Percentiles rank a stretch among this genome's conserved stretches.
phyloP scores from a whole-genome alignment of 2,113 vertebrate genomes.

The Bubo scandiacus region DNA sequence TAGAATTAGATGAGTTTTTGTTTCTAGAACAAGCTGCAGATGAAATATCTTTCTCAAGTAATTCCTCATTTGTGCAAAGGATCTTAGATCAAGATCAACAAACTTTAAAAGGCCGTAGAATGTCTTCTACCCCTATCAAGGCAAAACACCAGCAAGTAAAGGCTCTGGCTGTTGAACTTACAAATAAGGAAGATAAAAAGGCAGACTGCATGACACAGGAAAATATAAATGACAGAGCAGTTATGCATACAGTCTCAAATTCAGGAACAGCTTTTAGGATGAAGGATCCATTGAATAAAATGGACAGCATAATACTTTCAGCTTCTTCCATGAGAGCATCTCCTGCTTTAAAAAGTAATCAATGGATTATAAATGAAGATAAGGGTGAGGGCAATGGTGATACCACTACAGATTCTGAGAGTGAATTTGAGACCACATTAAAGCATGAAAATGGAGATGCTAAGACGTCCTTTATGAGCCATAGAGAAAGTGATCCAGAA shows the following conservation, averaged over 20 bases:
- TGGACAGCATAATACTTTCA: background rate
- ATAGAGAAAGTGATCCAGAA: slow-evolving; percentile 36
- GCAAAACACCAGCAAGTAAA: slow-evolving; percentile 40
- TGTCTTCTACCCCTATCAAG: slow-evolving; percentile 95
- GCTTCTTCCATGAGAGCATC: background rate
- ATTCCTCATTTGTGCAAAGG: slow-evolving; percentile 92
- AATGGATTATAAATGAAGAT: slow-evolving; percentile 15
- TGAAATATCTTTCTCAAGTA: slow-evolving; percentile 95
- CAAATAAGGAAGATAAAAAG: background rate
- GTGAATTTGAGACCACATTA: slow-evolving; percentile 60
- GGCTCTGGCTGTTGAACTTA: background rate
- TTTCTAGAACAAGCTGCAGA: slow-evolving; percentile 92
- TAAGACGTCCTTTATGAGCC: background rate
- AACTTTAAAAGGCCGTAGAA: slow-evolving; percentile 67
- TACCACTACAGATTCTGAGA: slow-evolving; percentile 62
- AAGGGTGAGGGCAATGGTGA: slow-evolving; percentile 19
- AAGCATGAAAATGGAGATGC: background rate
- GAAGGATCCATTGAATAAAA: slow-evolving; percentile 5
- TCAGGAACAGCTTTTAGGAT: background rate
- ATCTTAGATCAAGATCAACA: slow-evolving; percentile 84
- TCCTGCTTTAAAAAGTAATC: background rate
- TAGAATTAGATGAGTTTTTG: slow-evolving; percentile 95
- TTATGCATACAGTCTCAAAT: background rate
- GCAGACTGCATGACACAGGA: background rate
- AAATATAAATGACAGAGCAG: background rate